phyloP scores from a whole-genome alignment of 2,113 vertebrate genomes.

The Emydocephalus ijimae region DNA sequence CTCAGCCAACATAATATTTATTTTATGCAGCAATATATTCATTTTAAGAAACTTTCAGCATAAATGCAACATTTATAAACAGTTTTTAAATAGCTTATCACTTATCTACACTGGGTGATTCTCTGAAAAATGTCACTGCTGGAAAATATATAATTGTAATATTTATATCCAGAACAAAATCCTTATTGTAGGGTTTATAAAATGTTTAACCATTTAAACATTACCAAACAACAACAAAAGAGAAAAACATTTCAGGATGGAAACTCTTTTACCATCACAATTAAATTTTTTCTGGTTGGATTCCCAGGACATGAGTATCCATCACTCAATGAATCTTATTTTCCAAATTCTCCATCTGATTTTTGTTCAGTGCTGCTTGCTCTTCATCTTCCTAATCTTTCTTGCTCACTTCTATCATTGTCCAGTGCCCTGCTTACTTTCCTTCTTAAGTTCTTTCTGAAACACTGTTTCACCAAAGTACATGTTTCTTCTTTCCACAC shows the following conservation, averaged over 20 bases:
- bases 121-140: not conserved
- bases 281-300: not conserved
- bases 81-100: not conserved
- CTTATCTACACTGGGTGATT: too few relatives aligned
- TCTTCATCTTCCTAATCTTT: not conserved
- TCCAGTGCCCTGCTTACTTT: not conserved
- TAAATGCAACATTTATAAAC: not conserved
- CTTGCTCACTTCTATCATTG: not conserved
- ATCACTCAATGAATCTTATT: not conserved
- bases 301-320: not conserved
- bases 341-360: not conserved
- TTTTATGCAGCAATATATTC: not conserved
- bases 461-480: not conserved
- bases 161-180: not conserved
- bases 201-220: not conserved
- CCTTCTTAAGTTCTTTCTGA: not conserved
- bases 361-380: not conserved
- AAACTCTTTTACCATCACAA: not conserved
- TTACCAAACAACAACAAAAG: not conserved
- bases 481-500: too few relatives aligned
- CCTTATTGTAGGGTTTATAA: not conserved
- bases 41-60: not conserved
- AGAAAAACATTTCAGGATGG: not conserved
- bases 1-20: not conserved
- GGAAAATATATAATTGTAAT: not conserved